Base-by-base conservation (phyloP, 2,888 invertebrate genomes). In the Metacarcinus magister region DNA sequence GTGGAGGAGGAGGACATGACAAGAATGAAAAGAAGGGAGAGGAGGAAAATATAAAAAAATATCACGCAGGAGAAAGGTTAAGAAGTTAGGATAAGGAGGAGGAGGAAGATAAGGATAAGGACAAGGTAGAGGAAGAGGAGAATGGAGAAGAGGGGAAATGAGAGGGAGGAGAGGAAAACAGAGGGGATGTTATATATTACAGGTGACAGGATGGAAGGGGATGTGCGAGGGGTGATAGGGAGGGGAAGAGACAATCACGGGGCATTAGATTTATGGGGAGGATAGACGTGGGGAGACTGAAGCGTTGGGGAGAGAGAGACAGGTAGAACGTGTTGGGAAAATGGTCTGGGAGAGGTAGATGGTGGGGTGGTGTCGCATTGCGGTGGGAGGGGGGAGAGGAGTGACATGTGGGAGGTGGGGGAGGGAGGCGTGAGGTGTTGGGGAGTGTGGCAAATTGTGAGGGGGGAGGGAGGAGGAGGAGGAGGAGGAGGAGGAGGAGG, bases 171-270 rank as follows among this genome's bases (percentile, higher is more conserved):
- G 82, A 23, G 32, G 32, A 23, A n/a, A 67, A 67, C n/a, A 67
- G n/a, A 67, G n/a, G 67, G 4, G 2, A 67, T 67, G 67, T 67
- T 67, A n/a, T 67, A 67, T 67, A n/a, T 67, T 67, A n/a, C 67
- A 67, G n/a, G 67, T 67, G 67, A 67, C 67, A n/a, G 23, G 8
- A 23, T n/a, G n/a, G 67, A 67, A 16, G 67, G 67, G 67, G 60
- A n/a, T n/a, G n/a, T 67, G 67, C n/a, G n/a, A 5, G 67, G 23
- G 67, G 67, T 67, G 23, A 67, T 67, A 54, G n/a, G n/a, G 67
- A n/a, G 67, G 67, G 67, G n/a, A 67, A 0, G 67, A 23, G 82
- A 32, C 82, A 82, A 82, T 82, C 82, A 82, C 82, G 82, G 82
- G 8, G 23, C n/a, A 32, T 10, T 82, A 82, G 82, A 82, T 82